phyloP scores from a whole-genome alignment of 1,140 invertebrate species.

The Lucilia sericata region DNA sequence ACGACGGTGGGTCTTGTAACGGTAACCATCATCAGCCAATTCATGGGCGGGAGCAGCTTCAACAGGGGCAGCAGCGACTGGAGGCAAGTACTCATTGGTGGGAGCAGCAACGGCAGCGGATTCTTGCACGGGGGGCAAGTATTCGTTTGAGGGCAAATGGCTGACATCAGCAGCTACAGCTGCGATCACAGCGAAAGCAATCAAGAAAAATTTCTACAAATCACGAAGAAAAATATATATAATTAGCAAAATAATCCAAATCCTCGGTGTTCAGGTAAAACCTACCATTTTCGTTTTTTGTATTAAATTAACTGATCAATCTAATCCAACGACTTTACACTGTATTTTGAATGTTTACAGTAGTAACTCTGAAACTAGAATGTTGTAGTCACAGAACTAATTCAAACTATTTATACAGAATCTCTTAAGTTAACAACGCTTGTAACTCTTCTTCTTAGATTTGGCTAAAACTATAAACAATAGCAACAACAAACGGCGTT shows the following conservation, averaged over 20 bases:
- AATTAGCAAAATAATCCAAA: conserved; percentile 39
- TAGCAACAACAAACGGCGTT: not conserved
- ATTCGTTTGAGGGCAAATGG: conserved; percentile 57
- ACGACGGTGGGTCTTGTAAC: conserved; percentile 52
- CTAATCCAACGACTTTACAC: conserved; percentile 55
- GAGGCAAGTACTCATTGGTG: conserved; percentile 55
- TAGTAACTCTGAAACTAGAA: conserved; percentile 65
- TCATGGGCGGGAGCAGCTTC: conserved; percentile 47
- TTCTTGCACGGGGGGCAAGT: conserved; percentile 49
- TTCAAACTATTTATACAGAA: conserved; percentile 36
- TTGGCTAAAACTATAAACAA: not conserved
- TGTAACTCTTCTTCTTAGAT: conserved; percentile 7
- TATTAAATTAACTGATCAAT: conserved; percentile 35
- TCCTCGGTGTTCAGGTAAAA: not conserved
- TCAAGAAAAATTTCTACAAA: conserved; percentile 63
- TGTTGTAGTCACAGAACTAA: conserved; percentile 48
- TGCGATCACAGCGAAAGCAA: conserved; percentile 59
- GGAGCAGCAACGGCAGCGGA: conserved; percentile 36
- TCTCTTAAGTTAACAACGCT: not conserved
- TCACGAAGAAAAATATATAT: conserved; percentile 26
- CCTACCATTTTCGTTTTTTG: conserved; percentile 61
- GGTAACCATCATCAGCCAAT: conserved; percentile 52
- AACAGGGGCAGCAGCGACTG: conserved; percentile 54
- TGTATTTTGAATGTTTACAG: conserved; percentile 54
- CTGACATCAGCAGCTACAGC: conserved; percentile 64